Base-by-base conservation (phyloP, 2,888 invertebrate genomes). In the Eudemis profundana region DNA sequence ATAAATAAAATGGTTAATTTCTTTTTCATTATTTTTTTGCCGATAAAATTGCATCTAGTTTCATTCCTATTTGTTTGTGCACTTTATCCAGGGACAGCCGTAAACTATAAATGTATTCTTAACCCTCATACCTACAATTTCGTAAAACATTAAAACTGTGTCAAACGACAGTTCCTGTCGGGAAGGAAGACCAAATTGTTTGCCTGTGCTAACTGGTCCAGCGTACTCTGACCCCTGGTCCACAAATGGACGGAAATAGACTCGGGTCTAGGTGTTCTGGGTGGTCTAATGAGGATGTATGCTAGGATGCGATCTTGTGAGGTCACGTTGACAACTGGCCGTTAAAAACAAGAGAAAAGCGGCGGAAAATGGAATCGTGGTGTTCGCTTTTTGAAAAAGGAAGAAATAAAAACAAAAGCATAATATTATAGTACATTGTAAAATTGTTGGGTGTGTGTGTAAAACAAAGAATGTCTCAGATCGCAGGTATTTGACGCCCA, bases 141-240 rank as follows among this genome's bases (percentile, higher is more conserved):
- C 27, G 23, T 23, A 38, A 59, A 15, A 42, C 46, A 12, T 40
- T 23, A 51, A 66, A 66, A 66, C 61, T 56, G 42, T 65, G 60
- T 53, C 68, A 64, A 66, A 59, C 29, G 49, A 12, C 19, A 50
- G 64, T 65, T 60, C 67, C 49, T 40, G 66, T 27, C 27, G 56
- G 68, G 68, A 69, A 60, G 68, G 65, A 66, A 67, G 61, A 64
- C 44, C 64, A 65, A 65, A 59, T 64, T 61, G 42, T 61, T 51
- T 64, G 59, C 64, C 17, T 53, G 51, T 50, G 59, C 61, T 61
- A 66, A 70, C 61, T 57, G 50, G 60, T 42, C 60, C 44, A 57
- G 38, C 14, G 3, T 7, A 57, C 1, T 21, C 33, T 38, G 64
- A 38, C 3, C 51, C 46, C 15, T 8, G 4, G 8, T 10, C 4